phyloP scores from a whole-genome alignment of 2,113 vertebrate species.

The Saccopteryx leptura region DNA sequence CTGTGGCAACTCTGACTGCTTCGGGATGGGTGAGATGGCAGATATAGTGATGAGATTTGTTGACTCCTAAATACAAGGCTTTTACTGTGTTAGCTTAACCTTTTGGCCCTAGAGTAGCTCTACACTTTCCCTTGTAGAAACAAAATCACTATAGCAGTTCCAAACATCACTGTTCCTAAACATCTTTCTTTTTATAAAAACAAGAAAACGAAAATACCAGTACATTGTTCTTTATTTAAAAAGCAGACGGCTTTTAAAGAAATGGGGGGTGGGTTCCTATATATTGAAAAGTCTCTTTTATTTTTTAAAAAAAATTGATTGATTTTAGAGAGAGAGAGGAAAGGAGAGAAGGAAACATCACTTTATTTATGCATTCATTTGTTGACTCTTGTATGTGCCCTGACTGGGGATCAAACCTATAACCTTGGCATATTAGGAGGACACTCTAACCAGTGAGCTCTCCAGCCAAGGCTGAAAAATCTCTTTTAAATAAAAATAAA shows the following conservation, averaged over 20 bases:
- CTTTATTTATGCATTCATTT: no score
- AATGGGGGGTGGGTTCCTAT: neutral
- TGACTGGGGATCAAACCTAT: no score
- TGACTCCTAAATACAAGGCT: neutral
- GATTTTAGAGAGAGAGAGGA: no score
- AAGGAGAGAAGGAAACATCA: no score
- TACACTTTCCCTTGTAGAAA: neutral
- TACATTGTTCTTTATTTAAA: slow-evolving; percentile 9
- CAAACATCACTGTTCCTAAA: slow-evolving; percentile 25
- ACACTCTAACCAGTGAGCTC: no score
- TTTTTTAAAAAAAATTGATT: neutral
- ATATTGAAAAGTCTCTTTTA: neutral
- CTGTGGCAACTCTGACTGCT: neutral
- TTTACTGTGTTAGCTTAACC: slow-evolving; percentile 23
- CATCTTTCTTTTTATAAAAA: neutral
- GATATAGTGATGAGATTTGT: neutral
- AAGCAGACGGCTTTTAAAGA: slow-evolving; percentile 15
- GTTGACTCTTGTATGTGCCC: no score
- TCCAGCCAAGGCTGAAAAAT: neutral
- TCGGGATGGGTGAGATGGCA: neutral
- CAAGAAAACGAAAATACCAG: no score
- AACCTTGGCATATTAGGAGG: no score
- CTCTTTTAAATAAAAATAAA: slow-evolving; percentile 34
- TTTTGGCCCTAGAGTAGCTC: neutral
- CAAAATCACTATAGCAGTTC: slow-evolving; percentile 48